Base-by-base conservation (phyloP, 1,140 invertebrate genomes). In the Halictus rubicundus region DNA sequence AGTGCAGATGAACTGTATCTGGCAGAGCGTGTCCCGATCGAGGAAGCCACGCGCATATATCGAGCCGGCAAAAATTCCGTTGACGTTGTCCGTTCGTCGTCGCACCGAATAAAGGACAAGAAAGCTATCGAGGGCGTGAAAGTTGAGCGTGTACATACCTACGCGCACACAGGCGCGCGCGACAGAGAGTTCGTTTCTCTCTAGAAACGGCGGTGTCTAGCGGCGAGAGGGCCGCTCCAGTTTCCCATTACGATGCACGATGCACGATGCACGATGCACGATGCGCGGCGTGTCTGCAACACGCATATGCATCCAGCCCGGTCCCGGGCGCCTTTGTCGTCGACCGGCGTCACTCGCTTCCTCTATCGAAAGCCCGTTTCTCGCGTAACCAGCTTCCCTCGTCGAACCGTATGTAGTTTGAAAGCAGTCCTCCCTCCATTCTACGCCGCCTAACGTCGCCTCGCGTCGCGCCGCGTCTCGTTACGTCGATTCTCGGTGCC, bases 321-420 rank as follows among this genome's bases (percentile, higher is more conserved):
- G 10, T 2, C 42, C 10, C 32, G 32, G 68, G 46, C 63, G 66
- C 70, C 77, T 79, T 79, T 79, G 77, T 74, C 63, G 61, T 21
- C 66, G 39, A 79, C 70, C 77, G 77, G 77, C 77, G 77, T 66
- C 77, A 61, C 49, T 46, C 69, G 77, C 37, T 74, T 79, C 77
- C 70, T 73, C 70, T 74, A 66, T 72, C 76, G 76, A 73, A 16
- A 49, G 61, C 69, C 39, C 27, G 68, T 32, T 59, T 76, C 73
- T 68, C 64, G 39, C 68, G 68, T 63, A 64, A 71, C 68, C 68
- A 64, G 69, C 23, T 42, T 64, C 19, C 46, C 37, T 32, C 60
- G 21, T 77, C 10, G 19, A 49, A 69, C 1, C 42, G 54, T 27
- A 54, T 23, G 39, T 46, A 46, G 16, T 52, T 65, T 65, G 14